phyloP scores from a whole-genome alignment of 1,140 invertebrate species.

The Nixonia krombeini region DNA sequence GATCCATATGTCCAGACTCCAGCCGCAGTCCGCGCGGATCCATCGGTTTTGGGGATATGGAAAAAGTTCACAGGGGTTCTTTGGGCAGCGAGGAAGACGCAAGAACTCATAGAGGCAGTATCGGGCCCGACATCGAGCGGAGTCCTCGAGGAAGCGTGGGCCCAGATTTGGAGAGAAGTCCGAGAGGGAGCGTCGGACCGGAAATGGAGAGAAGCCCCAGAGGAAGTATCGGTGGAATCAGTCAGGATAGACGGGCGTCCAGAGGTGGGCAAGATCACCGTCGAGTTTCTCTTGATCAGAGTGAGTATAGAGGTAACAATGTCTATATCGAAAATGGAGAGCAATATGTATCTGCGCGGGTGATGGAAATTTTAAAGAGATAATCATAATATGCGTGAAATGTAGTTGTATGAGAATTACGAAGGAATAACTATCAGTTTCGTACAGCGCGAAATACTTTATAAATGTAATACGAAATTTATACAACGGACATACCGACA shows the following conservation, averaged over 20 bases:
- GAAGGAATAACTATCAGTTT: no score
- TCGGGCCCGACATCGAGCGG: conserved; percentile 52
- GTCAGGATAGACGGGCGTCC: conserved; percentile 71
- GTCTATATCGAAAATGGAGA: neutral
- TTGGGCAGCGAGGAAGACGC: conserved; percentile 64
- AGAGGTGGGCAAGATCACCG: conserved; percentile 78
- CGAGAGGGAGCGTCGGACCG: conserved; percentile 67
- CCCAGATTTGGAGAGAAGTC: conserved; percentile 70
- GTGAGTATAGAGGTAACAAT: no score
- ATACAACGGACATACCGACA: no score
- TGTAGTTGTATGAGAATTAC: no score
- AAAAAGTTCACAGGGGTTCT: conserved; percentile 72
- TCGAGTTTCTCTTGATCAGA: conserved; percentile 74
- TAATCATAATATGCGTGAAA: no score
- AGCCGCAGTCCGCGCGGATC: conserved; percentile 76
- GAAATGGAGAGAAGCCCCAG: conserved; percentile 71
- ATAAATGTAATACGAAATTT: no score
- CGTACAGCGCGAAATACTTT: no score
- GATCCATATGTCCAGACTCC: conserved; percentile 71
- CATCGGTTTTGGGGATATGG: conserved; percentile 65
- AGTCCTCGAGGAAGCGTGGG: conserved; percentile 76
- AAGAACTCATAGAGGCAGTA: conserved; percentile 59
- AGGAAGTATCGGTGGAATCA: conserved; percentile 68
- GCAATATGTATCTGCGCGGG: no score
- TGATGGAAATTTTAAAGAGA: no score